Conservation (phyloP, 2,797 vertebrate species). For the Lindbergichthys nudifrons region DNA sequence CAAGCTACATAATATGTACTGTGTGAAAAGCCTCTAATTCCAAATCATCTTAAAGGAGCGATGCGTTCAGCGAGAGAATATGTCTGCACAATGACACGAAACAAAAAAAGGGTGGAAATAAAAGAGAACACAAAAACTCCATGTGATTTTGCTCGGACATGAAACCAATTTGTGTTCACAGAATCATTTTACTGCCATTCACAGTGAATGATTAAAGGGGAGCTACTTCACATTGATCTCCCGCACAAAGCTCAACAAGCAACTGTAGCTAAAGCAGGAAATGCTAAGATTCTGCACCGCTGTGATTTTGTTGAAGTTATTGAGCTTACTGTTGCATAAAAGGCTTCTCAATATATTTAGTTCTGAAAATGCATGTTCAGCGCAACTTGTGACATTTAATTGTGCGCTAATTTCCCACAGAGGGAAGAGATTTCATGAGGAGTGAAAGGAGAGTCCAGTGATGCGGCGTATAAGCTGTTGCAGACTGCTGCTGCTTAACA, state of each 20-base stretch:
- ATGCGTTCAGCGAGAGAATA: slow-evolving; percentile 66
- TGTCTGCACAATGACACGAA: slow-evolving; percentile 63
- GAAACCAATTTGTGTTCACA: slow-evolving; percentile 76
- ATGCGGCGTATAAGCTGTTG: slow-evolving; percentile 60
- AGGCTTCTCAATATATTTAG: neutral
- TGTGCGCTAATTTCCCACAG: slow-evolving; percentile 40
- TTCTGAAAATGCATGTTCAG: slow-evolving; percentile 35
- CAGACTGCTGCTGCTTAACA: slow-evolving; percentile 70
- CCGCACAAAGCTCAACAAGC: slow-evolving; percentile 63
- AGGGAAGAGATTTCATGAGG: slow-evolving; percentile 32
- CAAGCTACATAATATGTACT: slow-evolving; percentile 79
- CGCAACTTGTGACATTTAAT: slow-evolving; percentile 33
- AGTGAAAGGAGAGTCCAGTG: slow-evolving; percentile 31
- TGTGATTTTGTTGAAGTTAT: slow-evolving; percentile 21
- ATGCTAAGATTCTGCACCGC: slow-evolving; percentile 40
- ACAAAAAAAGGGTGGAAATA: slow-evolving; percentile 39
- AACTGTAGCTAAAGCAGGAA: slow-evolving; percentile 48
- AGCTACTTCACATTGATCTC: slow-evolving; percentile 69
- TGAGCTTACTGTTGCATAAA: slow-evolving; percentile 23
- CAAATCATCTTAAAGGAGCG: slow-evolving; percentile 81
- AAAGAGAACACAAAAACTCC: slow-evolving; percentile 65
- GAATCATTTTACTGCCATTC: slow-evolving; percentile 67
- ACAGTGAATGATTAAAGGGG: slow-evolving; percentile 73
- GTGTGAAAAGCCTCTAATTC: slow-evolving; percentile 82
- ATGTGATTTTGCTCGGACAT: slow-evolving; percentile 75